A percentile compares a stretch with the other conserved stretches of the same genome.
Conservation (phyloP, 2,113 vertebrate species). For the Lynx canadensis region DNA sequence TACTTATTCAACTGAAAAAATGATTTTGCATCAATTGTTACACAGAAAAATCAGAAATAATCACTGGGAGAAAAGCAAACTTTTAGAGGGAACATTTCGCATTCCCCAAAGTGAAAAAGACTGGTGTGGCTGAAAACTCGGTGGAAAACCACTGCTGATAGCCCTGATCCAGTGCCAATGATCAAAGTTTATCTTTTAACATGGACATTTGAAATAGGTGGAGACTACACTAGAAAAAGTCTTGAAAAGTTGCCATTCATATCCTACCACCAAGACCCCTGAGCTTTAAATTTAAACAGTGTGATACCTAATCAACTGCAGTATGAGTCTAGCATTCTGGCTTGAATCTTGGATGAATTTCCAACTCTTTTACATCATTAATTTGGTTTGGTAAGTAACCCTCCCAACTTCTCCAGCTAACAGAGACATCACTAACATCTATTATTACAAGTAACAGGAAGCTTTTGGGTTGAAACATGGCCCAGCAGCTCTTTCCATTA, state of each 20-base stretch:
- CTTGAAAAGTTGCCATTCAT: not conserved
- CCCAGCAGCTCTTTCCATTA: slow-evolving; percentile 15
- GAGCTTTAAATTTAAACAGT: slow-evolving; percentile 32
- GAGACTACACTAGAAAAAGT: not conserved
- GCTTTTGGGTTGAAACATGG: not conserved
- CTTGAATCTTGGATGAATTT: not conserved
- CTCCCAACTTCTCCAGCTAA: not conserved
- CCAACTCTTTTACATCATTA: slow-evolving; percentile 2
- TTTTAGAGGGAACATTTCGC: not conserved
- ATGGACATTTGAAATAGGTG: not conserved
- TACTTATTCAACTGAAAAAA: slow-evolving; percentile 31
- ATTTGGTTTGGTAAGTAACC: slow-evolving; percentile 17
- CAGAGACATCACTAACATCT: slow-evolving; percentile 13
- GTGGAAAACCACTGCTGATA: not conserved
- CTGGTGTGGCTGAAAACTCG: not conserved
- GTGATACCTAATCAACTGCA: not conserved
- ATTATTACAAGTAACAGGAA: not conserved
- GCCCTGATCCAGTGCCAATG: not conserved
- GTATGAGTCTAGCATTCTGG: not conserved
- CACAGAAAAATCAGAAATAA: slow-evolving; percentile 35
- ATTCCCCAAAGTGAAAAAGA: slow-evolving; percentile 16
- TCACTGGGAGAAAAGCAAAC: not conserved
- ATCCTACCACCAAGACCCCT: not conserved
- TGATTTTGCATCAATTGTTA: slow-evolving; percentile 21
- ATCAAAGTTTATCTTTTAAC: slow-evolving; percentile 35